These are phyloP conservation scores for Phataginus tricuspis DNA, from an alignment of 2,797 vertebrate genomes.

Conservation along the genomic window DNA sequence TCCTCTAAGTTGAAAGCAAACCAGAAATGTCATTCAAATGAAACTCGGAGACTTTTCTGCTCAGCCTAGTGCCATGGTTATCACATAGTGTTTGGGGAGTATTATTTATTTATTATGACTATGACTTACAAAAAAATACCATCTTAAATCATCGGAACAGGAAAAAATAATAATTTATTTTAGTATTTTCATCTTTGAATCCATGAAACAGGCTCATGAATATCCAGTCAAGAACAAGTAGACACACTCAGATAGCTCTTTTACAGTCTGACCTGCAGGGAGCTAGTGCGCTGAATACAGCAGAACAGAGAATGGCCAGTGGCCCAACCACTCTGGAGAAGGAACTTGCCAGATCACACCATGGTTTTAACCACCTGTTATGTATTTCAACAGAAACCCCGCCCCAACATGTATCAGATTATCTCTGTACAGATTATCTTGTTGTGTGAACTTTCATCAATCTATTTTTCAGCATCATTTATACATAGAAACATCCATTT, in stretches of 20 bases:
- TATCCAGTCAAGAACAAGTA: not conserved
- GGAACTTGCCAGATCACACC: not conserved
- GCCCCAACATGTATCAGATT: not conserved
- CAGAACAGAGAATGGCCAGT: not conserved
- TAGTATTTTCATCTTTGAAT: slow-evolving; percentile 33
- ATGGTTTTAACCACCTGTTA: not conserved
- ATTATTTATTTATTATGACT: not conserved
- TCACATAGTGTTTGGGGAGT: not conserved
- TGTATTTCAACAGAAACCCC: not conserved
- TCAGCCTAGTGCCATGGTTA: not conserved
- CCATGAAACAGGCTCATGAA: not conserved
- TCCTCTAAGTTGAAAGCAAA: slow-evolving; percentile 26
- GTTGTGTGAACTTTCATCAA: not conserved
- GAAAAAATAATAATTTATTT: no score
- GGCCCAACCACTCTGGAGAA: not conserved
- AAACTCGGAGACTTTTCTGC: not conserved
- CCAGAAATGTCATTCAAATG: not conserved
- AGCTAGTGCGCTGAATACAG: not conserved
- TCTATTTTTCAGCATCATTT: not conserved
- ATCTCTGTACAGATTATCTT: not conserved
- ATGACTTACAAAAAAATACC: not conserved
- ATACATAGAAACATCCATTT: not conserved
- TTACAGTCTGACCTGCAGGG: not conserved
- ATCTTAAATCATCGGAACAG: not conserved
- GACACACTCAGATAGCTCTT: not conserved